Conservation (phyloP, 2,888 invertebrate genomes). For the Eucriotettix oculatus region DNA sequence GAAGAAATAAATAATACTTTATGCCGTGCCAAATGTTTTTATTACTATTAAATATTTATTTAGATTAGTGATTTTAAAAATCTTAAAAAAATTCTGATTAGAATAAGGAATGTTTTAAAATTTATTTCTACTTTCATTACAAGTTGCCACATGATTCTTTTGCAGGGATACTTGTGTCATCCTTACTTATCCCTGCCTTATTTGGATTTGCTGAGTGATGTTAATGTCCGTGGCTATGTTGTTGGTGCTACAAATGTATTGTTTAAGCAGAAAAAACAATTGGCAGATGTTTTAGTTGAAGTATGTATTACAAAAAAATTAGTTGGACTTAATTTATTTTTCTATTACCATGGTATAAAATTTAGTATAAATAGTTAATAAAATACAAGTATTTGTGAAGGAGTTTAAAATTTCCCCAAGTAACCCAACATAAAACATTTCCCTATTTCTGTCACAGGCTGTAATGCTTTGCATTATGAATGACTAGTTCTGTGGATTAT, state of each 20-base stretch:
- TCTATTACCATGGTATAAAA: no score
- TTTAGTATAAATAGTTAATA: no score
- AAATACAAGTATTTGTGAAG: no score
- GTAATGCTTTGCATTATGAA: no score
- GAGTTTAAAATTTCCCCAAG: no score
- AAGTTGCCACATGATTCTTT: slow-evolving; percentile 10
- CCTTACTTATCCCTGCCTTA: slow-evolving; percentile 92
- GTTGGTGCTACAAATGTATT: slow-evolving; percentile 98
- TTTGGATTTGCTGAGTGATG: slow-evolving; percentile 76
- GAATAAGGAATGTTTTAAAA: background rate
- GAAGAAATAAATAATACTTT: no score
- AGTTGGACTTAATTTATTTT: no score
- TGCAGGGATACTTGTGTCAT: slow-evolving; percentile 75
- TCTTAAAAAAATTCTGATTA: background rate
- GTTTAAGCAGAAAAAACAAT: slow-evolving; percentile 84
- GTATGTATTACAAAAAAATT: slow-evolving; percentile 22
- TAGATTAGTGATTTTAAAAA: background rate
- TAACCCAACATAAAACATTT: no score
- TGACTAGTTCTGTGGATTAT: no score
- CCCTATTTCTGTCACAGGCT: no score
- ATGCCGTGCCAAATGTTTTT: no score
- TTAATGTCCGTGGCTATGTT: slow-evolving; percentile 46
- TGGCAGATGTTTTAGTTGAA: slow-evolving; percentile 85
- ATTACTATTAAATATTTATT: no score
- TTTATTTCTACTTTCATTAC: background rate